Percentiles rank a stretch among this genome's conserved stretches.
phyloP scores from a whole-genome alignment of 2,797 vertebrate species.

The Artibeus jamaicensis region DNA sequence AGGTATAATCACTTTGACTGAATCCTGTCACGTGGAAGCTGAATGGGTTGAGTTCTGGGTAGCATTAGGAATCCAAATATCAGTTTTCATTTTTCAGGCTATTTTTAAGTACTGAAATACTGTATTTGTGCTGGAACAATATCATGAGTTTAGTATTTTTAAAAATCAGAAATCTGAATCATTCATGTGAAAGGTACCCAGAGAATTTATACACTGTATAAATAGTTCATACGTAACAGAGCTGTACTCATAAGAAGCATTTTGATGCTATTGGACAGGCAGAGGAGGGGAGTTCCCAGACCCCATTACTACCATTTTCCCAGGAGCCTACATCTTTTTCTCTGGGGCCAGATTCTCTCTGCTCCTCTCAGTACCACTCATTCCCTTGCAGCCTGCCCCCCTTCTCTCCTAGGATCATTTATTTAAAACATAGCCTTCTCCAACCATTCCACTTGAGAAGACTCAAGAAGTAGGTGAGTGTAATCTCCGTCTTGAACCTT shows the following conservation, averaged over 20 bases:
- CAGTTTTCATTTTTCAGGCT: background rate
- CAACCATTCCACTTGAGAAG: background rate
- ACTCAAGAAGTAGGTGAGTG: background rate
- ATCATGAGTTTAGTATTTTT: background rate
- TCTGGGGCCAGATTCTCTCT: background rate
- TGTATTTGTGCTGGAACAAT: background rate
- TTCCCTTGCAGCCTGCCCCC: background rate
- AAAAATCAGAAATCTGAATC: background rate
- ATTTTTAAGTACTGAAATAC: background rate
- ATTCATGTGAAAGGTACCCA: background rate
- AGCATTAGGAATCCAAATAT: background rate
- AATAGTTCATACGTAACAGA: conserved; percentile 1
- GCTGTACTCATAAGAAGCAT: background rate
- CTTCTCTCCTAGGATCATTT: background rate
- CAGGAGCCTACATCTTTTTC: background rate
- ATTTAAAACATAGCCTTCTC: background rate
- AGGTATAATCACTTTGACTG: background rate
- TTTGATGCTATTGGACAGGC: background rate
- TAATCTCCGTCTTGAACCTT: background rate
- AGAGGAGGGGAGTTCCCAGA: background rate
- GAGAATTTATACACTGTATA: background rate
- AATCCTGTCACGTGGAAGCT: background rate
- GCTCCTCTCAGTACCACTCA: background rate
- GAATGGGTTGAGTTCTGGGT: background rate
- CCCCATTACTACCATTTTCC: background rate